Evolutionary conservation across 1,140 invertebrate species (phyloP).

Genomic region (Hyles vespertilio): DNA sequence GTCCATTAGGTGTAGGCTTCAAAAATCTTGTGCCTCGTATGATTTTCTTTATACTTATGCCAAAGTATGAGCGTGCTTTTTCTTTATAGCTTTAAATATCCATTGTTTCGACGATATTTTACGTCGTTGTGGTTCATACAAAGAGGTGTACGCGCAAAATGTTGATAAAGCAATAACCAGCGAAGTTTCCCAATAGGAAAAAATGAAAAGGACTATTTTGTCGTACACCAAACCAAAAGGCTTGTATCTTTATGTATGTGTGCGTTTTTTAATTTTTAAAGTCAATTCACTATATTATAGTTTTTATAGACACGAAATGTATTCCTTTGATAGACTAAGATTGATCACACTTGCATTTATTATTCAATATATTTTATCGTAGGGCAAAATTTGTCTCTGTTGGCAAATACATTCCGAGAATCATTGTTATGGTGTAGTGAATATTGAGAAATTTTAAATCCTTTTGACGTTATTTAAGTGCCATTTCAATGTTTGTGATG

Average conservation of each 20-base stretch:
- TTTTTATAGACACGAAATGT: slow-evolving; percentile 20
- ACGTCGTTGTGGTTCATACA: no score
- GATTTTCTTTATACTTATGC: slow-evolving; percentile 20
- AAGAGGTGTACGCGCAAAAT: no score
- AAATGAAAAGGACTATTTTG: no score
- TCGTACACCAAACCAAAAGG: no score
- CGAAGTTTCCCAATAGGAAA: no score
- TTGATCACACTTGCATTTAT: slow-evolving; percentile 1
- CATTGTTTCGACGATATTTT: no score
- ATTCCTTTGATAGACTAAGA: slow-evolving; percentile 15
- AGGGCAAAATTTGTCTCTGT: not conserved
- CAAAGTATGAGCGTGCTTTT: slow-evolving; percentile 35
- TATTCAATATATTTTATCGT: not conserved
- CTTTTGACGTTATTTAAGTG: slow-evolving; percentile 18
- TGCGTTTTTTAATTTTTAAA: slow-evolving; percentile 7
- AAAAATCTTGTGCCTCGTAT: slow-evolving; percentile 24
- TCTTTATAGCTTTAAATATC: slow-evolving; percentile 24
- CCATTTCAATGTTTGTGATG: slow-evolving; percentile 21
- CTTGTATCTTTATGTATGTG: no score
- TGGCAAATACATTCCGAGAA: slow-evolving; percentile 14
- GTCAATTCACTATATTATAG: slow-evolving; percentile 17
- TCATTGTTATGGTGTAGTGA: not conserved
- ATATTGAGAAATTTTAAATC: slow-evolving; percentile 1
- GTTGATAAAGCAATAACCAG: no score
- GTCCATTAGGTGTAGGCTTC: slow-evolving; percentile 17